A percentile compares a stretch with the other conserved stretches of the same genome.
Conservation (phyloP, 2,113 vertebrate species). For the Burhinus oedicnemus region DNA sequence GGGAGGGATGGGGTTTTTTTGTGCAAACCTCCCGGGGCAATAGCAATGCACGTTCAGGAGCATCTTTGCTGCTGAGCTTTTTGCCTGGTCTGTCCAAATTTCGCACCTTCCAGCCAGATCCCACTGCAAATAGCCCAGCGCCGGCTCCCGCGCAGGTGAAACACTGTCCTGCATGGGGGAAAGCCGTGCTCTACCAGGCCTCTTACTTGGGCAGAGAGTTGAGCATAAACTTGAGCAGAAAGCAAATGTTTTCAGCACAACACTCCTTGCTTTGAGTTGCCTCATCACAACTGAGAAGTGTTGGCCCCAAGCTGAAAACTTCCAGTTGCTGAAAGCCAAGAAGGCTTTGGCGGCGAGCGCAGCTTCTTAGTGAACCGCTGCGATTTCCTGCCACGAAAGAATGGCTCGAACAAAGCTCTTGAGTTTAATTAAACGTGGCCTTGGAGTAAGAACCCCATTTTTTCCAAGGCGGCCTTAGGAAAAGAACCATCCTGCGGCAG, state of each 20-base stretch:
- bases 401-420: not conserved
- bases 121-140: not conserved
- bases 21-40: not conserved
- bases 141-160: fast-evolving
- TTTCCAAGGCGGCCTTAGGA: not conserved
- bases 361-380: not conserved
- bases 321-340: constrained; percentile 14
- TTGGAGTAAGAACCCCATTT: not conserved
- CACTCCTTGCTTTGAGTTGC: constrained; percentile 27
- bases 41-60: not conserved
- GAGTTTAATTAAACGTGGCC: not conserved
- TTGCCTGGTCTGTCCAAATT: not conserved
- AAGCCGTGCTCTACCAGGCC: not conserved
- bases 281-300: constrained; percentile 44
- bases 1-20: not conserved
- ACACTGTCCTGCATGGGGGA: fast-evolving
- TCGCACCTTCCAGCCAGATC: not conserved
- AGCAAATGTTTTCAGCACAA: constrained; percentile 55
- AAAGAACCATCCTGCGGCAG: not conserved
- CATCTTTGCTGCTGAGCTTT: not conserved
- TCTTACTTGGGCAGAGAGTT: not conserved
- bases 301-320: constrained; percentile 51
- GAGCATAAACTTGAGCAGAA: constrained; percentile 34
- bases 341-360: constrained; percentile 21
- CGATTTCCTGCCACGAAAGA: not conserved